phyloP scores from a whole-genome alignment of 1,140 invertebrate genomes.

The Asobara japonica region DNA sequence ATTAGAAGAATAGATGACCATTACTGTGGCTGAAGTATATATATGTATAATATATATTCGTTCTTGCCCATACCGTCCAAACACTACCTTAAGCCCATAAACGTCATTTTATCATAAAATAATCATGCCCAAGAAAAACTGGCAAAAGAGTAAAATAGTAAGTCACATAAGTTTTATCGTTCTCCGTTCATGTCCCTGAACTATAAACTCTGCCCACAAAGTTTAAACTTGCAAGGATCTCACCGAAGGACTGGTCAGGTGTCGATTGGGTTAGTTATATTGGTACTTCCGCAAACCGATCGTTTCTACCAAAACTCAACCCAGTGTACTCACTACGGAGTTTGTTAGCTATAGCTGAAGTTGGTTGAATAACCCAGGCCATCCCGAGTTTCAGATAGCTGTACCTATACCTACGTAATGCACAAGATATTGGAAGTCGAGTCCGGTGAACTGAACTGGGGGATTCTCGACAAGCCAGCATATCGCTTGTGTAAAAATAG shows the following conservation, averaged over 20 bases:
- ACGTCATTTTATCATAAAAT: neutral
- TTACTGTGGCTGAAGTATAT: too few species aligned
- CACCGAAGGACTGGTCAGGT: neutral
- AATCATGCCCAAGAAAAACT: neutral
- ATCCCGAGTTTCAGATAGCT: neutral
- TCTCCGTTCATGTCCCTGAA: neutral
- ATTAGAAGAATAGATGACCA: too few species aligned
- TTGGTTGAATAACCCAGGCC: slow-evolving; percentile 1
- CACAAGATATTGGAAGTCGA: neutral
- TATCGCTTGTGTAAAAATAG: neutral
- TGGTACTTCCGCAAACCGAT: neutral
- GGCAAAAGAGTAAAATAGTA: neutral
- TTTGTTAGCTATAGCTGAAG: neutral
- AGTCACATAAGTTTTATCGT: neutral
- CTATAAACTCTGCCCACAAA: neutral
- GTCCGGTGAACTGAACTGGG: neutral
- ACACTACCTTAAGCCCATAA: too few species aligned
- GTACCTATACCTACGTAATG: neutral
- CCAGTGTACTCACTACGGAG: neutral
- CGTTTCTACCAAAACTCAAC: slow-evolving; percentile 1
- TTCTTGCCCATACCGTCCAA: too few species aligned
- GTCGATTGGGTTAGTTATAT: slow-evolving; percentile 18
- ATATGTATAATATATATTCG: too few species aligned
- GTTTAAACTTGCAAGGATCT: neutral
- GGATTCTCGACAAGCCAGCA: too few species aligned